Evolutionary conservation across 2,797 vertebrate genomes (phyloP).

Genomic region (Chaetophractus vellerosus): DNA sequence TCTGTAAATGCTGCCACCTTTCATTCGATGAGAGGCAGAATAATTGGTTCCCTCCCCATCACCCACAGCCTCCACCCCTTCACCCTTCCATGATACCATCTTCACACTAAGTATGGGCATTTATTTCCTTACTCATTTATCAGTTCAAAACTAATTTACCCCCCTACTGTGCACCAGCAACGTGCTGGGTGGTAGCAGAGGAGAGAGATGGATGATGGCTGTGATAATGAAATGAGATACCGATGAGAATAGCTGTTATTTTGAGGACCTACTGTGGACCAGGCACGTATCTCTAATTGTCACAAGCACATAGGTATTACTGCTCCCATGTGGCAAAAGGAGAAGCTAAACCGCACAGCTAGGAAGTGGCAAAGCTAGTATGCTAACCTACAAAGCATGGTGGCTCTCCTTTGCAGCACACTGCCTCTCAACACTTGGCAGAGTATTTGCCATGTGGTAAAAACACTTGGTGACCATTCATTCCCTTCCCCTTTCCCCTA

Average conservation of each 20-base stretch:
- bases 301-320: slow-evolving; percentile 32
- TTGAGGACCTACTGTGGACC: not conserved
- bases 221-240: slow-evolving; percentile 20
- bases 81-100: not conserved
- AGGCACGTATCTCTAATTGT: slow-evolving; percentile 55
- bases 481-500: slow-evolving; percentile 29
- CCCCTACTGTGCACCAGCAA: not conserved
- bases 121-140: not conserved
- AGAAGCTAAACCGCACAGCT: slow-evolving; percentile 38
- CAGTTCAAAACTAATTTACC: not conserved
- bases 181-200: not conserved
- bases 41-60: not conserved
- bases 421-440: slow-evolving; percentile 28
- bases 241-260: slow-evolving; percentile 18
- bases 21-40: slow-evolving; percentile 37
- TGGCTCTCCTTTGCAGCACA: slow-evolving; percentile 21
- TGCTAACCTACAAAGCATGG: slow-evolving; percentile 13
- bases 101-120: not conserved
- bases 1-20: slow-evolving; percentile 55
- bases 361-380: not conserved
- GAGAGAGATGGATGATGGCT: not conserved
- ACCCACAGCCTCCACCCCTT: not conserved
- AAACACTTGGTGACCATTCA: not conserved
- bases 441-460: slow-evolving; percentile 4
- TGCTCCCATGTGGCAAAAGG: not conserved